Percentiles rank a stretch among this genome's conserved stretches.
phyloP scores from a whole-genome alignment of 2,113 vertebrate genomes.

The Alectura lathami region DNA sequence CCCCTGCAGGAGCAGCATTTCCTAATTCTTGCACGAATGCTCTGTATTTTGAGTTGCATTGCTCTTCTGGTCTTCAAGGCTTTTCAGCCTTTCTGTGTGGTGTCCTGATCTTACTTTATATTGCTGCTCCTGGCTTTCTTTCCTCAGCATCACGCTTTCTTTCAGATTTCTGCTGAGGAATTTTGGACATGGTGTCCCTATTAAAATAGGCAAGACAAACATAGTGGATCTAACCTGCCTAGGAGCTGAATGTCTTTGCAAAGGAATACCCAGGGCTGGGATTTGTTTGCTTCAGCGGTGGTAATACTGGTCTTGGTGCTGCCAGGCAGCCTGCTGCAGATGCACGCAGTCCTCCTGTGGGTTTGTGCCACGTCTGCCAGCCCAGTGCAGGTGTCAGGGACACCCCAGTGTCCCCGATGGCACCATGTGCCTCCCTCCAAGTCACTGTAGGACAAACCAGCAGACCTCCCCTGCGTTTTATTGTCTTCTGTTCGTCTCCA shows the following conservation, averaged over 20 bases:
- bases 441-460: background rate
- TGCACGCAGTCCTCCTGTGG: background rate
- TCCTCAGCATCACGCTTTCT: background rate
- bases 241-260: background rate
- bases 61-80: background rate
- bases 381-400: background rate
- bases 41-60: background rate
- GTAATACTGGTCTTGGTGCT: background rate
- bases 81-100: background rate
- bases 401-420: background rate
- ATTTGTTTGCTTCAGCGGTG: background rate
- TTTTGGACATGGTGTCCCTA: background rate
- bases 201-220: background rate
- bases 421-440: accelerated
- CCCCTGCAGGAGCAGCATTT: background rate
- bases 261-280: background rate
- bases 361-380: background rate
- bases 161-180: background rate
- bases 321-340: background rate
- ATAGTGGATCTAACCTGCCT: background rate
- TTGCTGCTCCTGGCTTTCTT: background rate
- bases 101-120: background rate
- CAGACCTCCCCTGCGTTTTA: background rate
- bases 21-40: background rate
- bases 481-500: background rate